These are phyloP conservation scores for Boulengeromyrus knoepffleri DNA, from an alignment of 2,113 vertebrate species.

Conservation along the genomic window DNA sequence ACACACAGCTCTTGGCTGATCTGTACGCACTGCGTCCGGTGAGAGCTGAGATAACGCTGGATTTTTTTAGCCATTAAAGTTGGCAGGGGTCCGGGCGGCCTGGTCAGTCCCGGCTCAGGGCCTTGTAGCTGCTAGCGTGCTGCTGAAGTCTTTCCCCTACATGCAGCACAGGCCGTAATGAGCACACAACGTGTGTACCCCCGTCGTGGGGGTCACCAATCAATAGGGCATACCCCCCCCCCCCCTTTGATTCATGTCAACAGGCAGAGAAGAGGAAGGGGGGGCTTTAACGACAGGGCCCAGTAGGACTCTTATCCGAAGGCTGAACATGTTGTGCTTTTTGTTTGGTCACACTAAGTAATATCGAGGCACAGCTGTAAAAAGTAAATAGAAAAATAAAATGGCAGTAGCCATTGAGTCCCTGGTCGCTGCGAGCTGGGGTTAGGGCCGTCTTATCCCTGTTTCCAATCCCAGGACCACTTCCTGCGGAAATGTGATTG, in stretches of 20 bases:
- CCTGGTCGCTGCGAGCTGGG: slow-evolving; percentile 56
- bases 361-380: slow-evolving; percentile 45
- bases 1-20: neutral
- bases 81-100: neutral
- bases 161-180: neutral
- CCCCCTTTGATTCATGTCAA: neutral
- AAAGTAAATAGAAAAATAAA: slow-evolving; percentile 38
- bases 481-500: slow-evolving; percentile 79
- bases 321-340: slow-evolving; percentile 58
- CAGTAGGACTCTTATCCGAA: slow-evolving; percentile 34
- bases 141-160: neutral
- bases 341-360: slow-evolving; percentile 62
- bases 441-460: slow-evolving; percentile 74
- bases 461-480: slow-evolving; percentile 78
- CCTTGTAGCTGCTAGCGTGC: neutral
- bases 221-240: neutral
- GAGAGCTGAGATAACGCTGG: neutral
- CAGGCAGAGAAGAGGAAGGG: slow-evolving; percentile 32
- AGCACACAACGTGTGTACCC: neutral
- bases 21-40: neutral
- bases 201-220: neutral
- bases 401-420: slow-evolving; percentile 33
- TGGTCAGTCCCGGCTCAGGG: neutral
- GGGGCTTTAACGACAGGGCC: slow-evolving; percentile 29
- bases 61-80: neutral